Percentiles rank a stretch among this genome's conserved stretches.
Evolutionary conservation across 2,797 vertebrate genomes (phyloP).

Genomic region (Sebastes vulpes): DNA sequence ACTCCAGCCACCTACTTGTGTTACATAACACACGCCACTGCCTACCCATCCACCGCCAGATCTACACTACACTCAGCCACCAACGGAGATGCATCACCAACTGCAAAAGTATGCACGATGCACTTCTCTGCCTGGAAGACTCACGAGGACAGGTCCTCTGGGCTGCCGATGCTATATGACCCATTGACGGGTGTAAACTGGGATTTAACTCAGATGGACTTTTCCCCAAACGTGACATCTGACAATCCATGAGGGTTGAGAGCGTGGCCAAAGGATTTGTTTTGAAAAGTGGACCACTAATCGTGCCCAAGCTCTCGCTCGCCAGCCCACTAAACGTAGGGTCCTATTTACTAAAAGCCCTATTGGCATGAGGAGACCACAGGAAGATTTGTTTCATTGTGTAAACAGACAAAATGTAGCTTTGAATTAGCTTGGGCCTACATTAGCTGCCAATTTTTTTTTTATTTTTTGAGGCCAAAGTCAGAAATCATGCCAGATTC

Average conservation of each 20-base stretch:
- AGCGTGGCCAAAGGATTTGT: conserved; percentile 44
- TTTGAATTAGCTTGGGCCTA: conserved; percentile 59
- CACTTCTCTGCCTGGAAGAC: conserved; percentile 20
- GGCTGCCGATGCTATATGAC: conserved; percentile 40
- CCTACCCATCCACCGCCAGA: conserved; percentile 77
- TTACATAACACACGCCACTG: conserved; percentile 84
- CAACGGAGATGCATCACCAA: conserved; percentile 49
- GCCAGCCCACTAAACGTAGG: conserved; percentile 53
- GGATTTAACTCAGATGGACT: conserved; percentile 50
- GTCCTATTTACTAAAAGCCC: conserved; percentile 55
- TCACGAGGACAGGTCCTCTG: conserved; percentile 20
- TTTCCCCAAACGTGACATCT: conserved; percentile 59
- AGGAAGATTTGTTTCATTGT: conserved; percentile 67
- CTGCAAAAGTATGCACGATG: conserved; percentile 25
- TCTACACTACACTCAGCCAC: conserved; percentile 57
- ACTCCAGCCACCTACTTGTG: conserved; percentile 82
- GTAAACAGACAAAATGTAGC: conserved; percentile 65
- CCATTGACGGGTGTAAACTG: conserved; percentile 25
- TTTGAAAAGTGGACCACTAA: conserved; percentile 52
- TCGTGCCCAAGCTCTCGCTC: conserved; percentile 31
- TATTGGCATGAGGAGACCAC: conserved; percentile 62
- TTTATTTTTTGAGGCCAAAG: conserved; percentile 39
- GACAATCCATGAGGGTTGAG: conserved; percentile 27
- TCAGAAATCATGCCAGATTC: conserved; percentile 48
- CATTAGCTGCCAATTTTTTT: conserved; percentile 45